Evolutionary conservation across 2,113 vertebrate species (phyloP).

Genomic region (Centropristis striata): DNA sequence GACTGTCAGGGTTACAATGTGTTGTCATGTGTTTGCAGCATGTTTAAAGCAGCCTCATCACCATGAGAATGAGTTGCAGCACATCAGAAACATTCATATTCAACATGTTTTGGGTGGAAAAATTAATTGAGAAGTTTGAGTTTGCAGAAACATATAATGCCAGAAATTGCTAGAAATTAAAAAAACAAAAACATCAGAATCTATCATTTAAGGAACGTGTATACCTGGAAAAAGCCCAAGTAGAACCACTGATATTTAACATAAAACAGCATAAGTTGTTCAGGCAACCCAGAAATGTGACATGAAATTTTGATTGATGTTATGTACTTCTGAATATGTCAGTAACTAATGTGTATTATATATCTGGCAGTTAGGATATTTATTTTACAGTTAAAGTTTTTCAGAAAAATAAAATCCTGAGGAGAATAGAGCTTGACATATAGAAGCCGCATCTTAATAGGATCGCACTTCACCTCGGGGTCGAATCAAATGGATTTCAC

Average conservation of each 20-base stretch:
- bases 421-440: background rate
- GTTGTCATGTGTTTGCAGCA: too few species aligned
- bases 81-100: too few species aligned
- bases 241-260: background rate
- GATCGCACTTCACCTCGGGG: slow-evolving; percentile 19
- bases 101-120: too few species aligned
- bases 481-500: slow-evolving; percentile 34
- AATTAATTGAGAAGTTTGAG: too few species aligned
- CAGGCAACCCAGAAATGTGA: background rate
- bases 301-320: background rate
- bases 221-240: background rate
- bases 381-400: background rate
- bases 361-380: background rate
- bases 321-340: background rate
- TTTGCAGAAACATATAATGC: too few species aligned
- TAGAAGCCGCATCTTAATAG: background rate
- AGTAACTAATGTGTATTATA: background rate
- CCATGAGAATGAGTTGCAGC: too few species aligned
- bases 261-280: background rate
- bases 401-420: background rate
- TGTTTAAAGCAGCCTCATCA: too few species aligned
- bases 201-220: background rate
- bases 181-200: background rate
- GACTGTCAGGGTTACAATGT: too few species aligned
- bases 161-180: too few species aligned